Evolutionary conservation across 1,140 invertebrate genomes (phyloP).

Genomic region (Brachionus plicatilis): DNA sequence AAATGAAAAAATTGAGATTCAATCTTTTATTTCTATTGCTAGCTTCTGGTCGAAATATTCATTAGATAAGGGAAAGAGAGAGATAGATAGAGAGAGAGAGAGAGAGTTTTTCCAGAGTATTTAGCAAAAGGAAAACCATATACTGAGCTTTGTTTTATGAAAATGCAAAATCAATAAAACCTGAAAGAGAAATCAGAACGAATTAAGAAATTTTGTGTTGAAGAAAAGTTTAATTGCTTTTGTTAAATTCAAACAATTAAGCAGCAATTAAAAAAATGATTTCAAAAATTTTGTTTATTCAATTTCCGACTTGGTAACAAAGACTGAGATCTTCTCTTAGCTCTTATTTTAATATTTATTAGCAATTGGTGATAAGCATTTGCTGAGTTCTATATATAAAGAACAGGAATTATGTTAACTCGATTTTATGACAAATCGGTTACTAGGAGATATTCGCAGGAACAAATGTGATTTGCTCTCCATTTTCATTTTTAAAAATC

Average conservation of each 20-base stretch:
- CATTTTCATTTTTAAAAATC: not conserved
- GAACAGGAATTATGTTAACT: not conserved
- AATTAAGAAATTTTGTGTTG: not conserved
- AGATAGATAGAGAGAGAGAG: no score
- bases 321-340: not conserved
- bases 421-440: not conserved
- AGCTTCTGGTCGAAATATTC: no score
- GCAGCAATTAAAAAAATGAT: not conserved
- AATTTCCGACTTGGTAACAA: not conserved
- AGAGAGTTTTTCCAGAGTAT: not conserved
- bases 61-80: no score
- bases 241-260: not conserved
- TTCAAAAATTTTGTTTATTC: not conserved
- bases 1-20: not conserved
- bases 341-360: not conserved
- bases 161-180: not conserved
- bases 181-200: not conserved
- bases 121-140: not conserved
- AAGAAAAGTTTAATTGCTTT: not conserved
- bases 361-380: not conserved
- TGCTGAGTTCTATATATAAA: not conserved
- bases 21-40: not conserved
- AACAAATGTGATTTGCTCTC: not conserved
- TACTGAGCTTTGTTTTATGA: not conserved
- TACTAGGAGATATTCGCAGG: not conserved